Conservation (phyloP, 2,888 invertebrate genomes). For the Lithophane ornitopus region DNA sequence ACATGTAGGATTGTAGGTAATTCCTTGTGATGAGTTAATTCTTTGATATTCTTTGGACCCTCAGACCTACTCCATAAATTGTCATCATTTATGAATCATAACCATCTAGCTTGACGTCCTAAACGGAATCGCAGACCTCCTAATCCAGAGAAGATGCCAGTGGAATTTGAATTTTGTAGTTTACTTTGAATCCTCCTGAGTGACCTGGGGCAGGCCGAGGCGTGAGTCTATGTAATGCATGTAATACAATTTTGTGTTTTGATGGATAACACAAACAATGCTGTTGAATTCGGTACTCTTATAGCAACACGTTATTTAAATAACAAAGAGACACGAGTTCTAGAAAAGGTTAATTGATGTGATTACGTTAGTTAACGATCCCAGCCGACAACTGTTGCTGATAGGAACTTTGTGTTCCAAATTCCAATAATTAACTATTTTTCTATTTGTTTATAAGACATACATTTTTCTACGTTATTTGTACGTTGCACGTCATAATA, state of each 20-base stretch:
- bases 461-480: neutral
- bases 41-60: neutral
- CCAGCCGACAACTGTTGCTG: neutral
- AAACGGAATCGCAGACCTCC: neutral
- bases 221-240: neutral
- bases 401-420: constrained; percentile 15
- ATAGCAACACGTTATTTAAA: constrained; percentile 1
- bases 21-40: neutral
- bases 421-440: constrained; percentile 7
- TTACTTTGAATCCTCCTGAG: neutral
- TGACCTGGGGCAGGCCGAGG: neutral
- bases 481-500: too few species aligned
- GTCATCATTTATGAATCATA: neutral
- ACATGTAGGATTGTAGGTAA: neutral
- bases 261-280: neutral
- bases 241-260: neutral
- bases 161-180: neutral
- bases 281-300: neutral
- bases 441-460: neutral
- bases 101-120: neutral
- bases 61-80: neutral
- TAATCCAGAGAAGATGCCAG: neutral
- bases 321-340: constrained; percentile 1
- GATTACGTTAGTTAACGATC: constrained; percentile 33
- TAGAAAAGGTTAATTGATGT: constrained; percentile 41